Percentiles rank a stretch among this genome's conserved stretches.
Evolutionary conservation across 2,888 invertebrate species (phyloP).

Genomic region (Poecilobothrus nobilitatus): DNA sequence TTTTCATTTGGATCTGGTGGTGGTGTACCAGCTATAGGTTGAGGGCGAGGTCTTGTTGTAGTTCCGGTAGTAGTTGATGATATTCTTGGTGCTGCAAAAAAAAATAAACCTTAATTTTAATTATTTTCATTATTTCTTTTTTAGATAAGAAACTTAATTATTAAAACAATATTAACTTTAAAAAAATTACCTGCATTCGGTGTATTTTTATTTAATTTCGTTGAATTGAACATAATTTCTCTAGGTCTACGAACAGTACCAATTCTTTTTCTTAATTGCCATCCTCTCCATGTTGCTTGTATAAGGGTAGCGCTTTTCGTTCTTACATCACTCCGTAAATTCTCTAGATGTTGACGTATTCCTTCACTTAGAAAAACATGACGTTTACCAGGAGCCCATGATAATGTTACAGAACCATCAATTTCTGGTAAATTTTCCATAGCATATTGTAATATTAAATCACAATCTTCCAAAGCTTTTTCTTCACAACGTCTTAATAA

Average conservation of each 20-base stretch:
- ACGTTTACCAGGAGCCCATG: constrained; percentile 86
- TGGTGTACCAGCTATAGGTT: constrained; percentile 83
- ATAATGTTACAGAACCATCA: constrained; percentile 56
- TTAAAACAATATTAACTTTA: neutral
- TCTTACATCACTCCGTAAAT: constrained; percentile 66
- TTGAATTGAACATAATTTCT: constrained; percentile 26
- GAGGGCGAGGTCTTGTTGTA: constrained; percentile 68
- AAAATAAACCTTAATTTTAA: constrained; percentile 11
- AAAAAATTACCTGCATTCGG: constrained; percentile 34
- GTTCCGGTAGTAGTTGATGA: constrained; percentile 30
- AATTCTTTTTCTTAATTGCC: constrained; percentile 61
- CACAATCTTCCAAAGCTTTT: constrained; percentile 66
- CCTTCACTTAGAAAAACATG: constrained; percentile 93
- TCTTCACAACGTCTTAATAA: constrained; percentile 57
- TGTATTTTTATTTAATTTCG: constrained; percentile 30
- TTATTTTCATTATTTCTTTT: neutral
- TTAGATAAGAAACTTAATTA: neutral
- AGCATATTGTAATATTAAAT: constrained; percentile 64
- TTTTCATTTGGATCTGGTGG: constrained; percentile 77
- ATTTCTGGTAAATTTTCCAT: constrained; percentile 52
- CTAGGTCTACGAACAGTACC: constrained; percentile 43
- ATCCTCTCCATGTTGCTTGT: constrained; percentile 78
- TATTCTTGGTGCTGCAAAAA: constrained; percentile 34
- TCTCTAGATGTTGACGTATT: constrained; percentile 81
- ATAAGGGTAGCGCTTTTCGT: constrained; percentile 74